Percentiles rank a stretch among this genome's conserved stretches.
Evolutionary conservation across 2,113 vertebrate genomes (phyloP).

Genomic region (Salminus brasiliensis): DNA sequence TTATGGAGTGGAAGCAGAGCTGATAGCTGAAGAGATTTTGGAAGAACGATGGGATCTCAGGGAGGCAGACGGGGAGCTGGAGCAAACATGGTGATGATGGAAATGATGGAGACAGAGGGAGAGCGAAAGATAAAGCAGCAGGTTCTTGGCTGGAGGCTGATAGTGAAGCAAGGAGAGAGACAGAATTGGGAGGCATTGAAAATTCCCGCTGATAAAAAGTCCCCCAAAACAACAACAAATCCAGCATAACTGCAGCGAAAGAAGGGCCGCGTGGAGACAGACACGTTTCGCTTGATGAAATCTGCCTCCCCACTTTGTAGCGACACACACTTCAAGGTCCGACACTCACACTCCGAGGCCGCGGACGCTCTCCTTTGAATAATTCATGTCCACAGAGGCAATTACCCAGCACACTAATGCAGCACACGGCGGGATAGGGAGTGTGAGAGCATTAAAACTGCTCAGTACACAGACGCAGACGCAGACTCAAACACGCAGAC

Average conservation of each 20-base stretch:
- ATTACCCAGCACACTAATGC: slow-evolving; percentile 51
- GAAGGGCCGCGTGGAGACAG: slow-evolving; percentile 22
- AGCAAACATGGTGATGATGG: slow-evolving; percentile 19
- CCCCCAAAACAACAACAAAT: slow-evolving; percentile 26
- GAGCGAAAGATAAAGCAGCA: not conserved
- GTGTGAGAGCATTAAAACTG: slow-evolving; percentile 44
- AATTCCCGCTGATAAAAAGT: slow-evolving; percentile 27
- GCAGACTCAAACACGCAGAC: slow-evolving; percentile 21
- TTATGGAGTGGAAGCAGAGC: not conserved
- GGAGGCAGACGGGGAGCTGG: not conserved
- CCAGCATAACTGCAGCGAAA: not conserved
- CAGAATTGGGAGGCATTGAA: slow-evolving; percentile 7
- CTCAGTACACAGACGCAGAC: slow-evolving; percentile 25
- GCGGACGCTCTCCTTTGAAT: slow-evolving; percentile 34
- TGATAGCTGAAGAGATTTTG: slow-evolving; percentile 4
- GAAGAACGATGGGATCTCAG: not conserved
- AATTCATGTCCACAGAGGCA: slow-evolving; percentile 56
- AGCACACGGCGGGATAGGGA: slow-evolving; percentile 8
- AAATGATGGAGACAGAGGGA: slow-evolving; percentile 19
- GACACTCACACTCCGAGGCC: slow-evolving; percentile 7
- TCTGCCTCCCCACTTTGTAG: slow-evolving; percentile 36
- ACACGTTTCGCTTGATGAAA: slow-evolving; percentile 48
- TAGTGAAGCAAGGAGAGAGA: slow-evolving; percentile 7
- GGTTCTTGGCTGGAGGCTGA: not conserved
- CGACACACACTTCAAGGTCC: slow-evolving; percentile 19